These are phyloP conservation scores for Cyclargus thomasi DNA, from an alignment of 1,140 invertebrate genomes.

Conservation along the genomic window DNA sequence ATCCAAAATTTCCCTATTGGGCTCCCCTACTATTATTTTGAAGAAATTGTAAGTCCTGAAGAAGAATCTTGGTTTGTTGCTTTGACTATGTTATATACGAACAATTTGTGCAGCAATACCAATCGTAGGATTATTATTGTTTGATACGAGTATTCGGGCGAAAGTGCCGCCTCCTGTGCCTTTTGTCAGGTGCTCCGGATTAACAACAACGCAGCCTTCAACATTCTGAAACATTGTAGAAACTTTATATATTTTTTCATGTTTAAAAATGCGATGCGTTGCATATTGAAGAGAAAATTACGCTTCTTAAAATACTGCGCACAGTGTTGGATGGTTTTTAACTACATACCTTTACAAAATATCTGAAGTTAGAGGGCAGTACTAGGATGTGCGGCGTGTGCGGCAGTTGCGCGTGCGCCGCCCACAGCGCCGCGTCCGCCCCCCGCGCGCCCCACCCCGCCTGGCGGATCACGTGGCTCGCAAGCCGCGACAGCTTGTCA, in stretches of 20 bases:
- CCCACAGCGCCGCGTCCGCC: conserved; percentile 83
- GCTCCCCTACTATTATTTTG: too few relatives aligned
- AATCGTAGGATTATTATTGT: conserved; percentile 26
- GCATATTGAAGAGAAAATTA: too few relatives aligned
- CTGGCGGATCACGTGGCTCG: conserved; percentile 85
- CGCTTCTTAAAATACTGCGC: too few relatives aligned
- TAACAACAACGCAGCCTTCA: conserved; percentile 85
- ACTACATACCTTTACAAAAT: conserved; percentile 84
- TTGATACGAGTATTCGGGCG: conserved; percentile 61
- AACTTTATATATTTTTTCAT: too few relatives aligned
- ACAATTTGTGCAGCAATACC: conserved; percentile 55
- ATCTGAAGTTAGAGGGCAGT: conserved; percentile 87
- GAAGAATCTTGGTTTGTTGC: neutral
- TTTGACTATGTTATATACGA: conserved; percentile 40
- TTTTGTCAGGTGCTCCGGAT: conserved; percentile 88
- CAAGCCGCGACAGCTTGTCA: conserved; percentile 83
- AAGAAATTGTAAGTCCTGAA: neutral
- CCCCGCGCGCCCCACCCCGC: conserved; percentile 81
- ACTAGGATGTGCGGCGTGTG: conserved; percentile 88
- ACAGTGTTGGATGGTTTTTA: too few relatives aligned
- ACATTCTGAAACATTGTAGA: conserved; percentile 76
- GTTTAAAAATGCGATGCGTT: too few relatives aligned
- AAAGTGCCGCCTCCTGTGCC: conserved; percentile 79
- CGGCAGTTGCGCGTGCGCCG: conserved; percentile 80
- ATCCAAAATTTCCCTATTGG: too few relatives aligned